Evolutionary conservation across 1,140 invertebrate species (phyloP), one percentile per base, ranked within the genome.

Genomic region (Panonychus citri): DNA sequence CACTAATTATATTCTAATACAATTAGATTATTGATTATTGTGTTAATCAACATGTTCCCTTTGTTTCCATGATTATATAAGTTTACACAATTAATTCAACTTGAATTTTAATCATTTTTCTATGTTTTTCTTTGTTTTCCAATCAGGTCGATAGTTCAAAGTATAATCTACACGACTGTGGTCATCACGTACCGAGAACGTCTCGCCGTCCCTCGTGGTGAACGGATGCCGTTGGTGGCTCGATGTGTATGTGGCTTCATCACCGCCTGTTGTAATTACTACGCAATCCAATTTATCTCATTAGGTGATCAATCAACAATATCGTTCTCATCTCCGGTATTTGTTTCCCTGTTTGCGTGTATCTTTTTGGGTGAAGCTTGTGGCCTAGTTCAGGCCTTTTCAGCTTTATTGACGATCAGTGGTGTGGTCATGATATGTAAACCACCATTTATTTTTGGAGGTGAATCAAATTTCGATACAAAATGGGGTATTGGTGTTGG

Each of bases 281-380:
- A 26, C 13, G 17, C 24, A 2, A 51, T 51, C 27, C 49, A 17
- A 51, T 37, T 26, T 12, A 24, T 77, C 34, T 73, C 76, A 17
- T 56, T 77, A 21, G 73, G 74, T 3, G 73, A 76, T 66, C 74
- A 75, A 12, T 74, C 74, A 2, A 72, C 75, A 5, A 76, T 77
- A 21, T 74, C 75, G 59, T 73, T 76, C 60, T 75, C 73, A 61
- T 75, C 74, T 19, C 74, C 74, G 7, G 70, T 75, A 0, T 71
- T 75, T 25, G 73, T 75, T 12, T 71, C 74, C 55, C 66, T 70
- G 1, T 60, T 76, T 39, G 75, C 74, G 5, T 74, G 72, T 59
- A 43, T 76, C n/a, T 69, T 74, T 48, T 63, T 76, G 0, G 66
- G 69, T 57, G 74, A 76, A 62, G 71, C 74, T 8, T 75, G 74